A percentile compares a stretch with the other conserved stretches of the same genome.
Evolutionary conservation across 2,113 vertebrate species (phyloP).

Genomic region (Sylvilagus bachmani): DNA sequence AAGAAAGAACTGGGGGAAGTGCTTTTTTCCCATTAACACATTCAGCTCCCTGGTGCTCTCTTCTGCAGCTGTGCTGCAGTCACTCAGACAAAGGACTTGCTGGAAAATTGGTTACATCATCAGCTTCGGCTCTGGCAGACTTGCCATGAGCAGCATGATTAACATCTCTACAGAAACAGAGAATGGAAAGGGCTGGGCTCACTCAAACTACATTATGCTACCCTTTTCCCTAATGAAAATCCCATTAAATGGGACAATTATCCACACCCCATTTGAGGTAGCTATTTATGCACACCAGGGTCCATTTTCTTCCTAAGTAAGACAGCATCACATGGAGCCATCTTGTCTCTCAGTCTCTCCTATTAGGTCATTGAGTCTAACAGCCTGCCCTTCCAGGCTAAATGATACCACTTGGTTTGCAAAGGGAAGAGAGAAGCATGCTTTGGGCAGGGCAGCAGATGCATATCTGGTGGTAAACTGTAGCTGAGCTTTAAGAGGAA

Average conservation of each 20-base stretch:
- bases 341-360: slow-evolving; percentile 39
- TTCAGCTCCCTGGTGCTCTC: slow-evolving; percentile 56
- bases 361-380: slow-evolving; percentile 55
- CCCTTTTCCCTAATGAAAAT: slow-evolving; percentile 53
- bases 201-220: slow-evolving; percentile 25
- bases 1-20: slow-evolving; percentile 38
- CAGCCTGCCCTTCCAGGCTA: slow-evolving; percentile 23
- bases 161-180: slow-evolving; percentile 64
- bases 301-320: slow-evolving; percentile 66
- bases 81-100: slow-evolving; percentile 85
- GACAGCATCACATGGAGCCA: neutral
- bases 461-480: slow-evolving; percentile 56
- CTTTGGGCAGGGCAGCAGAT: slow-evolving; percentile 61
- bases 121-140: slow-evolving; percentile 67
- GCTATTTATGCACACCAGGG: slow-evolving; percentile 24
- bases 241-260: slow-evolving; percentile 47
- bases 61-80: slow-evolving; percentile 71
- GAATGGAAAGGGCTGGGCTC: slow-evolving; percentile 33
- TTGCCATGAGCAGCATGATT: slow-evolving; percentile 64
- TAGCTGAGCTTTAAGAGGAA: slow-evolving; percentile 40
- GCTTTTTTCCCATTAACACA: slow-evolving; percentile 61
- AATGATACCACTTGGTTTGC: slow-evolving; percentile 44
- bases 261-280: slow-evolving; percentile 18
- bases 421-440: slow-evolving; percentile 45
- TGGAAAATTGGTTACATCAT: slow-evolving; percentile 83